Conservation (phyloP, 2,888 invertebrate genomes). For the Epinotia bilunana region DNA sequence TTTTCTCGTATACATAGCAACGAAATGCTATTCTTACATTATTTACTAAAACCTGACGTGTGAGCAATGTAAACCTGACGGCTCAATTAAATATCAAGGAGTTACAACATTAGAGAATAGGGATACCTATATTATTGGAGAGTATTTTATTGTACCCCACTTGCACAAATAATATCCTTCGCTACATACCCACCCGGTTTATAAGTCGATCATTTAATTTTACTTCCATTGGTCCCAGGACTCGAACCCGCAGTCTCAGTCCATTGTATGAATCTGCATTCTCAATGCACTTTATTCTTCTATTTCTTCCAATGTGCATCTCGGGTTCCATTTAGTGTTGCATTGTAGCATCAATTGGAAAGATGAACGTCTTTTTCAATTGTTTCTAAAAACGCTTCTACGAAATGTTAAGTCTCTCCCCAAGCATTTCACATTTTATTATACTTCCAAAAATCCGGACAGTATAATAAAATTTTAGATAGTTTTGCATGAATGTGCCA, state of each 20-base stretch:
- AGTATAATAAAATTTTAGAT: no score
- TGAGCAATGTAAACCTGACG: background rate
- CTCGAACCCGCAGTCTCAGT: constrained; percentile 4
- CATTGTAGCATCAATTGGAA: constrained; percentile 1
- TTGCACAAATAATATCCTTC: background rate
- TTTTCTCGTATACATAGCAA: background rate
- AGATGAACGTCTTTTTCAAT: background rate
- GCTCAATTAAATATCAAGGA: background rate
- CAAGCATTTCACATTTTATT: no score
- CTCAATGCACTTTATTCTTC: constrained; percentile 25
- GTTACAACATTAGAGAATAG: background rate
- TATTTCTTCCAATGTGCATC: constrained; percentile 12
- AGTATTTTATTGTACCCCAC: background rate
- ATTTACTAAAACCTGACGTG: background rate
- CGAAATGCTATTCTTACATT: background rate
- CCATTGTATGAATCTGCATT: constrained; percentile 21
- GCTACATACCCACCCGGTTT: background rate
- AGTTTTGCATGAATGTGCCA: no score
- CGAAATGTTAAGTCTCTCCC: no score
- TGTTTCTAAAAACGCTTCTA: background rate
- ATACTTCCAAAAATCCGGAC: no score
- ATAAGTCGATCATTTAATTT: background rate
- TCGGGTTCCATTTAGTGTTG: background rate
- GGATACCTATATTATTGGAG: no score
- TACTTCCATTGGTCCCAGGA: constrained; percentile 13